phyloP scores from a whole-genome alignment of 2,113 vertebrate genomes.

The Engraulis encrasicolus region DNA sequence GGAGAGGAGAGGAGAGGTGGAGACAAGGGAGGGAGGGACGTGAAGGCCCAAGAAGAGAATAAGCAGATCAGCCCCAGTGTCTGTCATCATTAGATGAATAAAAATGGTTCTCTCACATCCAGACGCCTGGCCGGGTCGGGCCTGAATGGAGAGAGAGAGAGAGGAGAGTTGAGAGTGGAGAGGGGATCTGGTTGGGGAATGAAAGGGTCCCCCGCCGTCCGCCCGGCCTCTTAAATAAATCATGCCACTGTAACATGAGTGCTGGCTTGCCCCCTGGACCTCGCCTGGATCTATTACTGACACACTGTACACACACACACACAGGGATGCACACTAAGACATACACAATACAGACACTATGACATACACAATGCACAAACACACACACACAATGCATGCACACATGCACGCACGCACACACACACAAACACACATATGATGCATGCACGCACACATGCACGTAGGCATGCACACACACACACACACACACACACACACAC shows the following conservation, averaged over 20 bases:
- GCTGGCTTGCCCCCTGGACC: not conserved
- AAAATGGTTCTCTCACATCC: not conserved
- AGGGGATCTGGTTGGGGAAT: not conserved
- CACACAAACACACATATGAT: not conserved
- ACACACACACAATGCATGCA: not conserved
- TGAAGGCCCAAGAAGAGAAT: not conserved
- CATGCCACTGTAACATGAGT: not conserved
- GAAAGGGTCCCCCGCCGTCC: not conserved
- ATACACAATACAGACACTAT: not conserved
- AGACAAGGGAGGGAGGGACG: not conserved
- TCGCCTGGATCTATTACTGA: slow-evolving; percentile 7
- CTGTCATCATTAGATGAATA: slow-evolving; percentile 18
- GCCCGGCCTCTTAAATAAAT: not conserved
- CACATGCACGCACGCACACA: not conserved
- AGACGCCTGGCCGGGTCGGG: not conserved
- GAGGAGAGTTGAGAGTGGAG: no score
- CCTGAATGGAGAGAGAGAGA: no score
- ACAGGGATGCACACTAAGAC: not conserved
- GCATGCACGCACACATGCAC: no score
- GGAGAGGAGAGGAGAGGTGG: slow-evolving; percentile 20
- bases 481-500: no score
- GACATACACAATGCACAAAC: no score
- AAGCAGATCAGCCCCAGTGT: not conserved
- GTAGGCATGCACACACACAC: no score
- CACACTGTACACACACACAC: not conserved